Evolutionary conservation across 2,113 vertebrate species (phyloP).

Genomic region (Neopipo cinnamomea): DNA sequence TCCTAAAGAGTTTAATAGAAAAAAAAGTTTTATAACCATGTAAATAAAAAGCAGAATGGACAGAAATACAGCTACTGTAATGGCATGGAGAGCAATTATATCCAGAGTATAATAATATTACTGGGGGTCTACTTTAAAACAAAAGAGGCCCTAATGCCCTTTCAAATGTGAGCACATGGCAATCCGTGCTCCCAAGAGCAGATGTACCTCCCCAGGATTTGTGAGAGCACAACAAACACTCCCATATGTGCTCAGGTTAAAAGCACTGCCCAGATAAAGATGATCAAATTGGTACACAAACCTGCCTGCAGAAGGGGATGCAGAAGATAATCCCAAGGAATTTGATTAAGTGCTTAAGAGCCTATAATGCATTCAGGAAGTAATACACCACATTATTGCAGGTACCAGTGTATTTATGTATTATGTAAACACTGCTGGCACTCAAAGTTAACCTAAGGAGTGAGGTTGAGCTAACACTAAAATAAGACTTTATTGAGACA

Average conservation of each 20-base stretch:
- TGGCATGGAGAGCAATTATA: neutral
- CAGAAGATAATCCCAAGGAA: slow-evolving; percentile 17
- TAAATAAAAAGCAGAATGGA: neutral
- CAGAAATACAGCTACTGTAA: neutral
- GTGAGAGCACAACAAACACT: neutral
- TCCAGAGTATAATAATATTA: neutral
- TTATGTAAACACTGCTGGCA: neutral
- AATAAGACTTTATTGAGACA: neutral
- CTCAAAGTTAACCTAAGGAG: neutral
- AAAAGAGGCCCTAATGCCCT: neutral
- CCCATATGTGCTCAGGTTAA: neutral
- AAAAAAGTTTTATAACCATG: neutral
- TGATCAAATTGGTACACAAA: neutral
- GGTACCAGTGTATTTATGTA: neutral
- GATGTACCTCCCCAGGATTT: neutral
- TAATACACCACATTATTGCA: neutral
- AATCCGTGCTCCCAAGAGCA: neutral
- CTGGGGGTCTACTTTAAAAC: neutral
- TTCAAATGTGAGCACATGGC: neutral
- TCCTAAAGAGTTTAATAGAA: neutral
- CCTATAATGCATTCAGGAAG: slow-evolving; percentile 18
- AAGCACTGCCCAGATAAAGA: neutral
- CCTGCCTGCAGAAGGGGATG: neutral
- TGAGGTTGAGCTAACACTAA: neutral
- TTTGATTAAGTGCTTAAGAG: slow-evolving; percentile 46